Conservation (phyloP, 2,113 vertebrate species). For the Prolemur simus region DNA sequence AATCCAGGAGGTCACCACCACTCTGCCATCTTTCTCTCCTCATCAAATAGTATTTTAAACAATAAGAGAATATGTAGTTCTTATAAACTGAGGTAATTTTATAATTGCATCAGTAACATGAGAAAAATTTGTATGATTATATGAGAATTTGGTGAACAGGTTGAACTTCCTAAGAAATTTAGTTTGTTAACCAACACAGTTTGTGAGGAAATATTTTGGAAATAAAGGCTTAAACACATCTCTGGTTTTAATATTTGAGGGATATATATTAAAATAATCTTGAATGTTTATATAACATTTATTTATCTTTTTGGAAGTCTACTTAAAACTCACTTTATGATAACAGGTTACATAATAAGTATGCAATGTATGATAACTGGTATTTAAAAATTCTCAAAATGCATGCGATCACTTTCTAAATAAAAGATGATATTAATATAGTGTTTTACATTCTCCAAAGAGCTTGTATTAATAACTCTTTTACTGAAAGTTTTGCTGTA, state of each 20-base stretch:
- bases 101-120: not conserved
- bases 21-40: too few species aligned
- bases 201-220: conserved; percentile 24
- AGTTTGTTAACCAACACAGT: not conserved
- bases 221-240: not conserved
- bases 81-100: not conserved
- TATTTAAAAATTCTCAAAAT: not conserved
- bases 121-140: not conserved
- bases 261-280: not conserved
- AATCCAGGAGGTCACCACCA: too few species aligned
- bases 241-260: not conserved
- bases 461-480: not conserved
- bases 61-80: not conserved
- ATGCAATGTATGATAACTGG: not conserved
- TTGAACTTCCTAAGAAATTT: not conserved
- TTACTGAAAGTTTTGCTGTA: not conserved
- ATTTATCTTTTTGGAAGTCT: not conserved
- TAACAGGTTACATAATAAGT: not conserved
- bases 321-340: not conserved
- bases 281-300: not conserved
- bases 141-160: not conserved
- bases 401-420: not conserved
- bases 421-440: not conserved
- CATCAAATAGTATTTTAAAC: not conserved
- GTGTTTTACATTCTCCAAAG: not conserved